Percentiles rank a stretch among this genome's conserved stretches.
Conservation (phyloP, 2,113 vertebrate genomes). For the Bos javanicus region DNA sequence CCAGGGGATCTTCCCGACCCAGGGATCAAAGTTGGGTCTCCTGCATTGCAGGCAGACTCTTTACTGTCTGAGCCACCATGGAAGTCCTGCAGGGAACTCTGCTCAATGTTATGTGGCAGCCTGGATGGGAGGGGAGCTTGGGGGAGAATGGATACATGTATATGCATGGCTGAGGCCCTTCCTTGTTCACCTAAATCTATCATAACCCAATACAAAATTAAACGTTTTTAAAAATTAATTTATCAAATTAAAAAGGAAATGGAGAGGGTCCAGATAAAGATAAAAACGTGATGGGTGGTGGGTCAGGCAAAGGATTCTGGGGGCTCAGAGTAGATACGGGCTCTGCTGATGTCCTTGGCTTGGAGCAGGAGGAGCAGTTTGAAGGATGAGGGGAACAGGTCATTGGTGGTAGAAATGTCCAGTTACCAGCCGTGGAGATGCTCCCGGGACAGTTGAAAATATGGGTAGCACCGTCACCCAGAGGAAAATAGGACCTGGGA, state of each 20-base stretch:
- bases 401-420: not conserved
- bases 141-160: not conserved
- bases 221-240: not conserved
- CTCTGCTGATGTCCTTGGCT: no score
- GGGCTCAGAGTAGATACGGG: not conserved
- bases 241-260: not conserved
- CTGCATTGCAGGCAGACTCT: not conserved
- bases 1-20: not conserved
- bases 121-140: not conserved
- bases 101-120: not conserved
- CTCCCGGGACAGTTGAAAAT: not conserved
- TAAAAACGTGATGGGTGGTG: not conserved
- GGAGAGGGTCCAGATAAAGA: not conserved
- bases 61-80: not conserved
- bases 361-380: not conserved
- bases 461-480: not conserved
- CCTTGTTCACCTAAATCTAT: not conserved
- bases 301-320: not conserved
- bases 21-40: not conserved
- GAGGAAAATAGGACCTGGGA: not conserved
- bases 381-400: not conserved
- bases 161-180: not conserved
- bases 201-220: not conserved
- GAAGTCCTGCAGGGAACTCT: not conserved
- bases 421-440: not conserved